phyloP scores from a whole-genome alignment of 2,797 vertebrate genomes.

The Eidolon dupreanum region DNA sequence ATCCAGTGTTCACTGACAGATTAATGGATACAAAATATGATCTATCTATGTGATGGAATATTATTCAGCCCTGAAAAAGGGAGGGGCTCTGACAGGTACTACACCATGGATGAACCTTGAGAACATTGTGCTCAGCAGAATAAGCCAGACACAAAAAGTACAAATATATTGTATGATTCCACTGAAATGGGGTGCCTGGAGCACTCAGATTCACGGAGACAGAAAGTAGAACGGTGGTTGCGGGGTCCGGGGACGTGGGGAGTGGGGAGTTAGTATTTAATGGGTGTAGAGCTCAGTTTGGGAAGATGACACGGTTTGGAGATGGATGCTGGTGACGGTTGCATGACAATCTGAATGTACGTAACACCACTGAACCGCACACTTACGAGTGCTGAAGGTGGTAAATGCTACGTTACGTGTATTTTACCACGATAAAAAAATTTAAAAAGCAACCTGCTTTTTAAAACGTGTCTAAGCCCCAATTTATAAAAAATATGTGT shows the following conservation, averaged over 20 bases:
- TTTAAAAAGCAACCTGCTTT: neutral
- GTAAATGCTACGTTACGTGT: too few species aligned
- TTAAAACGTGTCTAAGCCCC: neutral
- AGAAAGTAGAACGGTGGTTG: neutral
- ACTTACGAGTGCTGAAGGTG: neutral
- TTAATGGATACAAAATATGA: neutral
- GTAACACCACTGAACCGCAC: too few species aligned
- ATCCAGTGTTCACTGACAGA: neutral
- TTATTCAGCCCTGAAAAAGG: neutral
- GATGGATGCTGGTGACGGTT: too few species aligned
- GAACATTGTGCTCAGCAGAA: neutral
- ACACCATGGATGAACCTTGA: too few species aligned
- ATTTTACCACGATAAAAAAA: neutral
- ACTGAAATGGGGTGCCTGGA: neutral
- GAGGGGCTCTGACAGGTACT: neutral
- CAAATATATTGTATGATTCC: neutral
- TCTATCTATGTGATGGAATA: accelerated
- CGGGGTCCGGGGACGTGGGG: too few species aligned
- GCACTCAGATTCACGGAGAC: neutral
- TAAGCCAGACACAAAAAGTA: neutral
- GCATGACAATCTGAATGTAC: accelerated
- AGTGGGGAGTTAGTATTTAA: neutral
- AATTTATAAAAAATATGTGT: neutral
- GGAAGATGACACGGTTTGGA: neutral
- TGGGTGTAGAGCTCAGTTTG: neutral